Conservation (phyloP, 2,113 vertebrate genomes). For the Bucco capensis region DNA sequence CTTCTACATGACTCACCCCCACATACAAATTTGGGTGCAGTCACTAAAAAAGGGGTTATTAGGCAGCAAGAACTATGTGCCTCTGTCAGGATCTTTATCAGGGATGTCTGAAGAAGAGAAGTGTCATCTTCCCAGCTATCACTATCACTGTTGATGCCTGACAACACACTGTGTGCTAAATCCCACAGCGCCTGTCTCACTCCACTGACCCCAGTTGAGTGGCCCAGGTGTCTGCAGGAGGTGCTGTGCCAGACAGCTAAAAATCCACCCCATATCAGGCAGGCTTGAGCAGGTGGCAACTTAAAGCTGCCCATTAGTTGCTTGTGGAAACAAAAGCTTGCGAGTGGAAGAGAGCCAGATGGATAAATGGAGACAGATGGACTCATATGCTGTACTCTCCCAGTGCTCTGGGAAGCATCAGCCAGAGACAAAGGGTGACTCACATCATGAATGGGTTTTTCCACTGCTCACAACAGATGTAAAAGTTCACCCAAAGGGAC, state of each 20-base stretch:
- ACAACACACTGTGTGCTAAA: not conserved
- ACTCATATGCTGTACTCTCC: not conserved
- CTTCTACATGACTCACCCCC: not conserved
- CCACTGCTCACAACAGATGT: not conserved
- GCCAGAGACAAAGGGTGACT: constrained; percentile 34
- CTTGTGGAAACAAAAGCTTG: constrained; percentile 38
- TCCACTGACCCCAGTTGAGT: not conserved
- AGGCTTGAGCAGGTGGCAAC: constrained; percentile 40
- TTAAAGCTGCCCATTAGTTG: constrained; percentile 33
- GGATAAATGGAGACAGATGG: constrained; percentile 53
- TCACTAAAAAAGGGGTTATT: not conserved
- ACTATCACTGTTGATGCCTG: accelerated
- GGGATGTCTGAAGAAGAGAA: not conserved
- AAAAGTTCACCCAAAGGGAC: constrained; percentile 6
- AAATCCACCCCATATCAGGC: not conserved
- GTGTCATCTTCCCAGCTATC: not conserved
- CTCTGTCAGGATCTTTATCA: not conserved
- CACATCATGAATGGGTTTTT: not conserved
- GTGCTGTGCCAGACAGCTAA: not conserved
- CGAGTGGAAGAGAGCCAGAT: constrained; percentile 9
- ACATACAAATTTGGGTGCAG: not conserved
- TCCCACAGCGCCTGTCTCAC: accelerated
- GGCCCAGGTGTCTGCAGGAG: not conserved
- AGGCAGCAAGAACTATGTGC: not conserved
- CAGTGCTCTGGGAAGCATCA: not conserved